phyloP scores from a whole-genome alignment of 2,113 vertebrate genomes.

The Gopherus flavomarginatus region DNA sequence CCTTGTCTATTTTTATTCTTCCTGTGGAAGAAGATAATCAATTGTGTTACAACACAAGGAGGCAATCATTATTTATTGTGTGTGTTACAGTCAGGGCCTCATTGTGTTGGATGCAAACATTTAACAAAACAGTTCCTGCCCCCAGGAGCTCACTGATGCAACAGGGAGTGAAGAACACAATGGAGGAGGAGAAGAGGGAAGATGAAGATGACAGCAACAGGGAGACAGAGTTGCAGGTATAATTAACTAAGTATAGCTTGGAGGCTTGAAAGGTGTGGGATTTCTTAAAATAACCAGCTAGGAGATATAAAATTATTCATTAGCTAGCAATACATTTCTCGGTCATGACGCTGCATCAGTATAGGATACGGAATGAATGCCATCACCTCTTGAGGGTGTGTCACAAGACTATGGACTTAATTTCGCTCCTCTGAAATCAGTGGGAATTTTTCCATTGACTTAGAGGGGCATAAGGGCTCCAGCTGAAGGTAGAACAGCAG shows the following conservation, averaged over 20 bases:
- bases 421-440: background rate
- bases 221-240: background rate
- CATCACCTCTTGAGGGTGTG: background rate
- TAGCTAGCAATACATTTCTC: background rate
- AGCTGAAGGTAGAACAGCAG: accelerated
- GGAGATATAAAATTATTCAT: background rate
- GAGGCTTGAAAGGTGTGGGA: background rate
- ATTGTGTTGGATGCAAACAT: background rate
- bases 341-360: background rate
- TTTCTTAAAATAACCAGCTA: background rate
- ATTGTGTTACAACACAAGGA: accelerated
- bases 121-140: background rate
- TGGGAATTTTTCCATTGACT: background rate
- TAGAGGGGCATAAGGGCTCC: background rate
- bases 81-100: accelerated
- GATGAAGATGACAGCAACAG: background rate
- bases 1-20: background rate
- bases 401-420: background rate
- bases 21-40: background rate
- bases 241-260: background rate
- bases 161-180: background rate
- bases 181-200: background rate
- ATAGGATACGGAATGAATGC: background rate
- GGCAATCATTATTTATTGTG: background rate
- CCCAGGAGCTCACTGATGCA: background rate